phyloP scores from a whole-genome alignment of 2,113 vertebrate genomes.

The Rhipidura dahli region DNA sequence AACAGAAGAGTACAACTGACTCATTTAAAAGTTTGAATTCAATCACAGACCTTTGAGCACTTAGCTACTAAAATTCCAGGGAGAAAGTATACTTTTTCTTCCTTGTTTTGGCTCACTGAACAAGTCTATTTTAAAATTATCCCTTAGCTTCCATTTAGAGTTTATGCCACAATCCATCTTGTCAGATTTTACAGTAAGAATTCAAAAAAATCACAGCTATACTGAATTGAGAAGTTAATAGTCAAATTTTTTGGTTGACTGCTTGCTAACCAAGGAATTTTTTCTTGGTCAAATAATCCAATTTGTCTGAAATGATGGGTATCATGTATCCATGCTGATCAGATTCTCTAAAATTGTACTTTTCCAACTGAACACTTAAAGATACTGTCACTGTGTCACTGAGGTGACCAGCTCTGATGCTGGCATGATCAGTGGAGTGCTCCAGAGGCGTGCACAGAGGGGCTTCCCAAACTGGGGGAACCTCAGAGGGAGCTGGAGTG shows the following conservation, averaged over 20 bases:
- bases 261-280: neutral
- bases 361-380: neutral
- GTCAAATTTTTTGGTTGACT: neutral
- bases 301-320: neutral
- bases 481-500: neutral
- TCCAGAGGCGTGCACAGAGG: neutral
- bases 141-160: neutral
- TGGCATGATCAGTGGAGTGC: accelerated
- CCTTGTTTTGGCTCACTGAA: neutral
- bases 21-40: neutral
- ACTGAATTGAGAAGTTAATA: neutral
- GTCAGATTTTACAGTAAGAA: neutral
- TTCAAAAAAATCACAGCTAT: neutral
- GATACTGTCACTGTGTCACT: neutral
- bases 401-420: neutral
- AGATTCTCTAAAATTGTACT: neutral
- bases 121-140: neutral
- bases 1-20: neutral
- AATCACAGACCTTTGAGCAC: neutral
- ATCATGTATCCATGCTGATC: neutral
- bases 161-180: neutral
- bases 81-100: neutral
- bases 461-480: accelerated
- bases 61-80: neutral
- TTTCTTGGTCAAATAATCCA: neutral